Evolutionary conservation across 2,888 invertebrate genomes (phyloP), one percentile per base, ranked within the genome.

Genomic region (Octonoba sinensis): DNA sequence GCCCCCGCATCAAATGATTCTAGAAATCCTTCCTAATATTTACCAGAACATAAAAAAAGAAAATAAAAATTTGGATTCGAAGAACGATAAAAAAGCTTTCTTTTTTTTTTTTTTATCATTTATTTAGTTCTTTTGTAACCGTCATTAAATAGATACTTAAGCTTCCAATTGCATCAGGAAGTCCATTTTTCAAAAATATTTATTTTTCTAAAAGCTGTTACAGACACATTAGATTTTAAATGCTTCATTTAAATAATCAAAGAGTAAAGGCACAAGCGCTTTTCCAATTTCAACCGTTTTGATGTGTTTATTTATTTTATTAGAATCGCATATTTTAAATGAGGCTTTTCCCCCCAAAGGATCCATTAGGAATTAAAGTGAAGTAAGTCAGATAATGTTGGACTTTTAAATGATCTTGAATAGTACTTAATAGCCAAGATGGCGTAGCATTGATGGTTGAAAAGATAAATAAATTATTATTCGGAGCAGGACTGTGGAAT

Each of bases 181-280:
- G 81, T 81, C 74, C 74, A 81, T 81, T 81, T 81, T 81, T 81
- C 81, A 81, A 74, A 81, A 81, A 79, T 73, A 79, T 73, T 79
- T 79, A 79, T 79, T 62, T 69, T 57, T 18, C 16, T 27, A 67
- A 74, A 70, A 79, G 74, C 81, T 81, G 81, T 81, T 75, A 70
- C 81, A 81, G 74, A 62, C 70, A 64, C 69, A 81, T 81, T 69
- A 81, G 57, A 74, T 70, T 75, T 81, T 81, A 81, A 81, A 74
- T 74, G 81, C 81, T 75, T 81, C 81, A 81, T 81, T 70, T 70
- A 69, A 74, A 81, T 81, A 75, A 79, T 79, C 79, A 79, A 62
- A 73, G 59, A 44, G 78, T 72, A 66, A 54, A 27, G 27, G 18
- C 71, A 16, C 57, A 16, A 24, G 36, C 64, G 18, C 47, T 47